Conservation (phyloP, 2,888 invertebrate species). For the Leucophenga montana region DNA sequence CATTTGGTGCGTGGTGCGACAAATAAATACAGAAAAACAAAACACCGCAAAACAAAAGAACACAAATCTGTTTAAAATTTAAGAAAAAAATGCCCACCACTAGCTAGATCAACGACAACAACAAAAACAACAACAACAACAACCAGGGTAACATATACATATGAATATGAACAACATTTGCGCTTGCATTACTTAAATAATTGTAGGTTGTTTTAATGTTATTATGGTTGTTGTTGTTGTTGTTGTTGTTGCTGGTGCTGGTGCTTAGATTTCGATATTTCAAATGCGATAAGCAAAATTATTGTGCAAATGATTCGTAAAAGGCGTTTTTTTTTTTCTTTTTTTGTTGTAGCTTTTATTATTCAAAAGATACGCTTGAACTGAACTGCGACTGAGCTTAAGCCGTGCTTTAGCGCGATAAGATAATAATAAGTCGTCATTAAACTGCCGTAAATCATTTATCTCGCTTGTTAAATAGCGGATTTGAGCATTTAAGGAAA, state of each 20-base stretch:
- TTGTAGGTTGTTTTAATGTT: slow-evolving; percentile 28
- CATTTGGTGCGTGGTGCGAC: slow-evolving; percentile 3
- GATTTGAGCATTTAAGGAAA: too few species aligned
- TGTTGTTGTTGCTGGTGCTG: slow-evolving; percentile 40
- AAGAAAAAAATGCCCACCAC: neutral
- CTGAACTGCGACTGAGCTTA: slow-evolving; percentile 62
- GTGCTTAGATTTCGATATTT: slow-evolving; percentile 60
- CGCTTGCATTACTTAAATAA: neutral
- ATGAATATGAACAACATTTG: neutral
- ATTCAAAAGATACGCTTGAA: too few species aligned
- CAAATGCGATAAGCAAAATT: slow-evolving; percentile 55
- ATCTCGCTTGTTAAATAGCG: too few species aligned
- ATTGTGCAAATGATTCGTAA: slow-evolving; percentile 16
- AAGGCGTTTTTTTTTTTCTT: too few species aligned
- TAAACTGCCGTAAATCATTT: too few species aligned
- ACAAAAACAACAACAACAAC: too few species aligned
- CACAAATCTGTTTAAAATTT: slow-evolving; percentile 1
- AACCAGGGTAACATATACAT: neutral
- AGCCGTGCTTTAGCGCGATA: slow-evolving; percentile 29
- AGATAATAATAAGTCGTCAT: too few species aligned
- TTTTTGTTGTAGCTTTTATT: too few species aligned
- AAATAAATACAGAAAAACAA: neutral
- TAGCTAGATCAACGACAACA: neutral
- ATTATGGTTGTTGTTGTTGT: slow-evolving; percentile 40
- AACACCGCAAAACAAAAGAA: slow-evolving; percentile 11